phyloP scores from a whole-genome alignment of 2,797 vertebrate genomes.

The Momotus momota region DNA sequence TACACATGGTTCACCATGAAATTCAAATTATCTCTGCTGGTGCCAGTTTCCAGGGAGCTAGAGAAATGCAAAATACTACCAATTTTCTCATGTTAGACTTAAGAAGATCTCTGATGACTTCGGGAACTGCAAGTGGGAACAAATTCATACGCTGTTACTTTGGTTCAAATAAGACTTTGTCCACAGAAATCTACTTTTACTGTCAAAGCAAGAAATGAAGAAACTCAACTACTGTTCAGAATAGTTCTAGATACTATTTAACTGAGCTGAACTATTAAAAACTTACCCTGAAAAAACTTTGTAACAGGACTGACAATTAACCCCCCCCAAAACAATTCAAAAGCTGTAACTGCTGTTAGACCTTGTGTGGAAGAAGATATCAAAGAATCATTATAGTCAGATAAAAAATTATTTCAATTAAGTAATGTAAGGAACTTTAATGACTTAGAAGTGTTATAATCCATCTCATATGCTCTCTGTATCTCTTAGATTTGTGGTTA shows the following conservation, averaged over 20 bases:
- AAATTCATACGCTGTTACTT: not conserved
- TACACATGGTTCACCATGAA: not conserved
- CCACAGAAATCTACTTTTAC: not conserved
- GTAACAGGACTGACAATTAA: not conserved
- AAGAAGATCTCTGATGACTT: not conserved
- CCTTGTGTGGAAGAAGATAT: not conserved
- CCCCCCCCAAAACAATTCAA: rapidly evolving
- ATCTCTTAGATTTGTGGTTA: not conserved
- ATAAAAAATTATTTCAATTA: not conserved
- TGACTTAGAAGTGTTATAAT: not conserved
- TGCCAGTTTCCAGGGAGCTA: not conserved
- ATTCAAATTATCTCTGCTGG: not conserved
- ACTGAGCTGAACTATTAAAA: not conserved
- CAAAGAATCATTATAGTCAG: not conserved
- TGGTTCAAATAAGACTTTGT: not conserved
- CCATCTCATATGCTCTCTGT: not conserved
- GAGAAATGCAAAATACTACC: not conserved
- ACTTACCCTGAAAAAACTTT: not conserved
- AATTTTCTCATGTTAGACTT: not conserved
- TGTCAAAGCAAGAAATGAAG: not conserved
- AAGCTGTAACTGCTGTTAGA: not conserved
- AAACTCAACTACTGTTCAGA: not conserved
- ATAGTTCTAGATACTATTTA: not conserved
- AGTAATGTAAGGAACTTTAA: not conserved
- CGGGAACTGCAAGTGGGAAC: not conserved